Percentiles rank a stretch among this genome's conserved stretches.
phyloP scores from a whole-genome alignment of 2,888 invertebrate genomes.

The Hyppa rectilinea region DNA sequence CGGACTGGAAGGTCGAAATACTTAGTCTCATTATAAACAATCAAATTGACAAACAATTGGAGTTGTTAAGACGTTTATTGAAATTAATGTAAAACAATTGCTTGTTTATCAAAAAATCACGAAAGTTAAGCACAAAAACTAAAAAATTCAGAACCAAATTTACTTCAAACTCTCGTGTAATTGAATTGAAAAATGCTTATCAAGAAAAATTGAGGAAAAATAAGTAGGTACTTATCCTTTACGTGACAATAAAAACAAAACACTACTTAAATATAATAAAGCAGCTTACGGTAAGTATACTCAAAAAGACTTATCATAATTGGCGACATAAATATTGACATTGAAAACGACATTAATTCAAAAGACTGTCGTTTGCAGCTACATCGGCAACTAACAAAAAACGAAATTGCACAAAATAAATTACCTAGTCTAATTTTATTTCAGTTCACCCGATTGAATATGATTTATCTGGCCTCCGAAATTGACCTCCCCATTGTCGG shows the following conservation, averaged over 20 bases:
- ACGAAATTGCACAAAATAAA: slow-evolving; percentile 50
- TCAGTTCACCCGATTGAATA: slow-evolving; percentile 61
- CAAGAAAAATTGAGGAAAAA: background rate
- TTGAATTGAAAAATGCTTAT: background rate
- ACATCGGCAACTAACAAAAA: slow-evolving; percentile 27
- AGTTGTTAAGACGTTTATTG: background rate
- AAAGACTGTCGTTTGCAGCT: background rate
- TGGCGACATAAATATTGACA: slow-evolving; percentile 16
- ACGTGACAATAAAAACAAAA: background rate
- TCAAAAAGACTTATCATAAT: slow-evolving; percentile 21
- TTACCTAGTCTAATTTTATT: slow-evolving; percentile 59
- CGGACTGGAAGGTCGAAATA: background rate
- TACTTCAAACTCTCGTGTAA: background rate
- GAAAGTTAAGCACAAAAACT: background rate
- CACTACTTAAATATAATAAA: background rate
- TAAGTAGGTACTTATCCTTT: background rate
- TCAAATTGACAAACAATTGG: background rate
- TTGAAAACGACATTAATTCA: slow-evolving; percentile 27
- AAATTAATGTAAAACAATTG: slow-evolving; percentile 4
- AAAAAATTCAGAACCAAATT: background rate
- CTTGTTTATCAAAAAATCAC: background rate
- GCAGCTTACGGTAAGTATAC: no score
- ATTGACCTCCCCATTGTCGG: slow-evolving; percentile 58
- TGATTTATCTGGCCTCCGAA: slow-evolving; percentile 63
- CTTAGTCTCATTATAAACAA: slow-evolving; percentile 1